A percentile compares a stretch with the other conserved stretches of the same genome.
Evolutionary conservation across 2,888 invertebrate genomes (phyloP).

Genomic region (Eupithecia dodoneata): DNA sequence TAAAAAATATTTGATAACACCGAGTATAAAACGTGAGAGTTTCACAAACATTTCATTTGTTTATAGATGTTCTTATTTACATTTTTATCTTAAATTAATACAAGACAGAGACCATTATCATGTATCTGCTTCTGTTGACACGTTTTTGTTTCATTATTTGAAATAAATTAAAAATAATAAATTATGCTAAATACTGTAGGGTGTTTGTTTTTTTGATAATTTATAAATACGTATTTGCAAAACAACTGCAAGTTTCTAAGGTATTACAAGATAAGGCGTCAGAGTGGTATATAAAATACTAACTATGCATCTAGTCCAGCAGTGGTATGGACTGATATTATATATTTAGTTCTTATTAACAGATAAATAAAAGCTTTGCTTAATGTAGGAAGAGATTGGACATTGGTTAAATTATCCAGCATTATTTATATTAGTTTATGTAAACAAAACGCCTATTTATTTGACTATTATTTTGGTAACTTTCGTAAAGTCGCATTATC

Average conservation of each 20-base stretch:
- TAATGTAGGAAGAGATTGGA: not conserved
- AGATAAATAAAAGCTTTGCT: not conserved
- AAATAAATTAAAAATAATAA: not conserved
- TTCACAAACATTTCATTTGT: not conserved
- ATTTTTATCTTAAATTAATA: conserved; percentile 9
- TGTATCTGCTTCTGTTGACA: not conserved
- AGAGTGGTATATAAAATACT: not conserved
- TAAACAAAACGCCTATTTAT: not conserved
- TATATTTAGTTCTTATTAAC: not conserved
- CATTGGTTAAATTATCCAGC: not conserved
- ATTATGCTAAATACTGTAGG: not conserved
- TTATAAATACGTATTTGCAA: not conserved
- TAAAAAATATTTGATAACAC: conserved; percentile 3
- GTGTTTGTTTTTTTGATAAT: not conserved
- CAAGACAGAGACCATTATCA: not conserved
- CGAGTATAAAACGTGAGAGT: not conserved
- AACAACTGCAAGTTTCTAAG: not conserved
- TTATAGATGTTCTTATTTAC: not conserved
- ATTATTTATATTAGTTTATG: not conserved
- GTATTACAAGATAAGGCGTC: not conserved
- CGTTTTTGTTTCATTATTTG: not conserved
- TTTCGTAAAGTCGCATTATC: not conserved
- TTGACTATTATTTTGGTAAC: conserved; percentile 12
- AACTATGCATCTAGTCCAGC: not conserved
- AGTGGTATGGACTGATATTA: too few relatives aligned